These are phyloP conservation scores for Plutomurus gul DNA, from an alignment of 1,140 invertebrate genomes.

Conservation along the genomic window DNA sequence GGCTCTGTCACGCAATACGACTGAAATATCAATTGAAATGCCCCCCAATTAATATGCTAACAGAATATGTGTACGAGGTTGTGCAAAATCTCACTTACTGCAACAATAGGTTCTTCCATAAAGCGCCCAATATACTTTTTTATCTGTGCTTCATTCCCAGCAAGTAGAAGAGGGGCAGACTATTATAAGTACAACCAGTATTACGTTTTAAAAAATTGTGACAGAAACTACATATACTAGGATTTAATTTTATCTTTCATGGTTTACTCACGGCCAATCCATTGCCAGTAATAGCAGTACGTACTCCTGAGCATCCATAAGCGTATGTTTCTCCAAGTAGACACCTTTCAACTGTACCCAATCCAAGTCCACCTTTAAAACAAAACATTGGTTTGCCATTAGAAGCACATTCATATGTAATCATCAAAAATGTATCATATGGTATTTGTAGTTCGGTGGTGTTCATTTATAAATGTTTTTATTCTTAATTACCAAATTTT, in stretches of 20 bases:
- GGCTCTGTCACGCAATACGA: slow-evolving; percentile 94
- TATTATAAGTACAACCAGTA: slow-evolving; percentile 60
- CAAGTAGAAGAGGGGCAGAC: slow-evolving; percentile 85
- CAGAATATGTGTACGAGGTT: neutral
- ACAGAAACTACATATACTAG: neutral
- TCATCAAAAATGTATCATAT: neutral
- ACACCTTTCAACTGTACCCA: slow-evolving; percentile 81
- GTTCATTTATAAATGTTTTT: neutral
- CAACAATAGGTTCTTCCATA: slow-evolving; percentile 82
- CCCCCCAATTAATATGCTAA: neutral
- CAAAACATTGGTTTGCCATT: neutral
- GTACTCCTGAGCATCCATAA: slow-evolving; percentile 89
- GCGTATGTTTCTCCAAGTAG: slow-evolving; percentile 86
- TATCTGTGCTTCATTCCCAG: slow-evolving; percentile 84
- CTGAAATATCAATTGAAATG: slow-evolving; percentile 57
- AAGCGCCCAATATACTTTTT: slow-evolving; percentile 90
- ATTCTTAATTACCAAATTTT: slow-evolving; percentile 39
- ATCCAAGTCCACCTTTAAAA: slow-evolving; percentile 73
- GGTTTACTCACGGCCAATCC: slow-evolving; percentile 78
- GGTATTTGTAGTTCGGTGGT: neutral
- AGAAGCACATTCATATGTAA: slow-evolving; percentile 30
- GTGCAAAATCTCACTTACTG: slow-evolving; percentile 67
- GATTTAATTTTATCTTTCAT: neutral
- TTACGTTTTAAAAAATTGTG: neutral
- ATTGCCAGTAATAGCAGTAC: slow-evolving; percentile 87